Conservation (phyloP, 2,888 invertebrate genomes). For the Caenorhabditis becei region DNA sequence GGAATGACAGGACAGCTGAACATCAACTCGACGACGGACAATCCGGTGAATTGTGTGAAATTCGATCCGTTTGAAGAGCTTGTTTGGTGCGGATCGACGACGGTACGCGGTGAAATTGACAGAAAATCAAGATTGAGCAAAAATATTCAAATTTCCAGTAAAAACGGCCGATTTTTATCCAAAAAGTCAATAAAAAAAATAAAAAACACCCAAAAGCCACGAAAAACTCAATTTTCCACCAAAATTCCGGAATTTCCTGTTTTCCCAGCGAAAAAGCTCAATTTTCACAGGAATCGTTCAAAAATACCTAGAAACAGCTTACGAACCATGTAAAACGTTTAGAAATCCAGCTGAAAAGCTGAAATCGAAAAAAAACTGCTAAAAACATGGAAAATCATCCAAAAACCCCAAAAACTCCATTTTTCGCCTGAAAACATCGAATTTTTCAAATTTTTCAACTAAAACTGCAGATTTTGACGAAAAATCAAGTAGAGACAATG, state of each 20-base stretch:
- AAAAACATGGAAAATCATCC: background rate
- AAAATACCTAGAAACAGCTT: no score
- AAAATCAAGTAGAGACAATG: no score
- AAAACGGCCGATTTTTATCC: no score
- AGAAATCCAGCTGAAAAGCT: no score
- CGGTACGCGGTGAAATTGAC: slow-evolving; percentile 23
- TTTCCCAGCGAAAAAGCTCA: background rate
- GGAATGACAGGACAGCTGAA: background rate
- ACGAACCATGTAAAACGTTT: no score
- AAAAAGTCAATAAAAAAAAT: background rate
- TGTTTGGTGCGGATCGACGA: slow-evolving; percentile 60
- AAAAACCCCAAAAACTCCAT: no score
- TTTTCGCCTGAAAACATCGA: background rate
- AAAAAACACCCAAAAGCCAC: no score
- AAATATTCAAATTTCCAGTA: background rate
- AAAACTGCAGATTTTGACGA: background rate
- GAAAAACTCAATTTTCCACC: background rate
- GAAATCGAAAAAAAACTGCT: background rate
- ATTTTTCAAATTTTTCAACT: slow-evolving; percentile 3
- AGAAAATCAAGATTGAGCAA: background rate
- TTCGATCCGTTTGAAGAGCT: slow-evolving; percentile 68
- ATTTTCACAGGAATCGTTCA: no score
- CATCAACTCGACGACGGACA: slow-evolving; percentile 16
- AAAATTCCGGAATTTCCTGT: background rate
- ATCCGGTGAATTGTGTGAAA: slow-evolving; percentile 34